These are phyloP conservation scores for Cettia cetti DNA, from an alignment of 2,113 vertebrate genomes.

Conservation along the genomic window DNA sequence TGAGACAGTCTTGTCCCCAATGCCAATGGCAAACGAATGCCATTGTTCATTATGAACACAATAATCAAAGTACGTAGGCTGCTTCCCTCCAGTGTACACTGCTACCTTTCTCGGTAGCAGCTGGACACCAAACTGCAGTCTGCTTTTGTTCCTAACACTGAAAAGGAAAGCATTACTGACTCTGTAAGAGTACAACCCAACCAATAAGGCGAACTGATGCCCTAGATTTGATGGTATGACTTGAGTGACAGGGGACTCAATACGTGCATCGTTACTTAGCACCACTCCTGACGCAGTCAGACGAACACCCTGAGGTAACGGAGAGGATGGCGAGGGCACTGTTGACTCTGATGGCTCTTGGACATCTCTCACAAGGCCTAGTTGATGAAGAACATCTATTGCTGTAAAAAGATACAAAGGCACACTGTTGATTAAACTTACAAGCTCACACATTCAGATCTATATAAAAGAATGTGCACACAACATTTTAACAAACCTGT, in stretches of 20 bases:
- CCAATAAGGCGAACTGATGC: slow-evolving; percentile 83
- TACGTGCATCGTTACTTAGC: slow-evolving; percentile 71
- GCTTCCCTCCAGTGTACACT: slow-evolving; percentile 82
- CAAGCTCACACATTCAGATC: neutral
- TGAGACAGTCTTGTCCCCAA: slow-evolving; percentile 78
- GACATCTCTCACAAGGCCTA: slow-evolving; percentile 80
- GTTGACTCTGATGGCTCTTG: slow-evolving; percentile 57
- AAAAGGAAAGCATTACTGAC: slow-evolving; percentile 93
- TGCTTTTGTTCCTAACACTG: slow-evolving; percentile 83
- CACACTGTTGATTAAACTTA: slow-evolving; percentile 12
- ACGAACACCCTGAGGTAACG: slow-evolving; percentile 70
- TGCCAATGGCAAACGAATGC: slow-evolving; percentile 84
- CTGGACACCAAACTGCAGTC: slow-evolving; percentile 89
- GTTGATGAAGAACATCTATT: slow-evolving; percentile 88
- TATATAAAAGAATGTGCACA: neutral
- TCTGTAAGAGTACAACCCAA: slow-evolving; percentile 84
- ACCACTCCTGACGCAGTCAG: slow-evolving; percentile 77
- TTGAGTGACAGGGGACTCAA: slow-evolving; percentile 76
- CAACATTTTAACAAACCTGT: neutral
- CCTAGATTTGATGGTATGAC: slow-evolving; percentile 77
- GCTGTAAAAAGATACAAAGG: slow-evolving; percentile 76
- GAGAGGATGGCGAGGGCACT: slow-evolving; percentile 49
- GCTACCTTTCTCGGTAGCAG: slow-evolving; percentile 84
- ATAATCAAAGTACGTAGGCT: slow-evolving; percentile 83
- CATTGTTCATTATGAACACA: slow-evolving; percentile 84